Base-by-base conservation (phyloP, 2,797 vertebrate species). In the Leptatherina wallacei region DNA sequence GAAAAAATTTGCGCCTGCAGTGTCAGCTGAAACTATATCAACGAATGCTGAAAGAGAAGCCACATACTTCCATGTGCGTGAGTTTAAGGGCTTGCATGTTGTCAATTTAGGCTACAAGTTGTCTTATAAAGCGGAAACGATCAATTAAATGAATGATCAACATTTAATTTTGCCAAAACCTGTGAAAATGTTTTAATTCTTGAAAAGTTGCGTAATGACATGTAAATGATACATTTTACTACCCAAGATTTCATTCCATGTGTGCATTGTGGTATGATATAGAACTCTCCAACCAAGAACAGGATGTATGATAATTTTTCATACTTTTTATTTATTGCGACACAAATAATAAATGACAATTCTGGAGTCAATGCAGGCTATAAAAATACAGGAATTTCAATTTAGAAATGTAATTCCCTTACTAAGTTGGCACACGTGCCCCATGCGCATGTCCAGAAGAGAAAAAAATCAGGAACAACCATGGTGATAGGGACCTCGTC, bases 11-110 rank as follows among this genome's bases (percentile, higher is more conserved):
- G 18, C 32, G 55, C 71, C 49, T 60, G 51, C 54, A 57, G 51
- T 64, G 65, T 73, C 60, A 75, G 65, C 30, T 32, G 33, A 57
- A 12, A 7, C 27, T 16, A 68, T 42, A 22, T 77, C 63, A 72
- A 65, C 62, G 7, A 29, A 6, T 30, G 29, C 27, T 18, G 4
- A 29, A 18, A 1, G 54, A 3, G 14, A 49, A 49, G 7, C 20
- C 6, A 27, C 49, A 11, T 3, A 3, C 20, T 49, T 22, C 6
- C 2, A 4, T 9, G 20, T 51, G 22, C 12, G 49, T 51, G 49
- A 24, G 49, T 11, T 51, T 24, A 10, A 51, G 8, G 8, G 6
- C 10, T 49, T 49, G 22, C 8, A 22, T 51, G 10, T 2, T 52
- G 51, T 13, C 4, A 52, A 52, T 24, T 24, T 22, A 32, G 30